Evolutionary conservation across 2,888 invertebrate genomes (phyloP), one percentile per base, ranked within the genome.

Genomic region (Cynaeus angustus): DNA sequence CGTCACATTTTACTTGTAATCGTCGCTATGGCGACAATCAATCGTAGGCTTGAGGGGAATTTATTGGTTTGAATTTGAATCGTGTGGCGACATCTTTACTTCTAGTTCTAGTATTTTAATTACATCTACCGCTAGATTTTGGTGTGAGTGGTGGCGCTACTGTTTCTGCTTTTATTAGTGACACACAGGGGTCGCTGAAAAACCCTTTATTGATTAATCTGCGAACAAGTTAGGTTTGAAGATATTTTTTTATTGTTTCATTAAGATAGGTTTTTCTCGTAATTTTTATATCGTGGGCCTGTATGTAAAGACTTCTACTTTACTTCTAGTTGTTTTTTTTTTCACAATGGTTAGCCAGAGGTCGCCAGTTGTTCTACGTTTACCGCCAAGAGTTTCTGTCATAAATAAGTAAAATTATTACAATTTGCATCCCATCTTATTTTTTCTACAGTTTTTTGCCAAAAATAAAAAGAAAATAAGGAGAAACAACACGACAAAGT

Each of bases 1-100:
- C 72, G 77, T 76, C 78, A 77, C 76, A 75, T 78, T 79, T 77
- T 74, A 79, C 77, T 72, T 74, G 77, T 73, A 75, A 75, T 73
- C 73, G 80, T 82, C 73, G 72, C 72, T 78, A 80, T 79, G 78
- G 71, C 74, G 74, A 81, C 80, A 73, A 77, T 78, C 78, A 78
- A 79, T 70, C 53, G 26, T n/a, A 28, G 9, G 52, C 50, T 16
- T 61, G 53, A 16, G 37, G 61, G 59, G 59, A 53, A 55, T 53
- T 68, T 53, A 61, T 68, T 59, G 16, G n/a, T 56, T 41, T 2
- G 14, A 37, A 37, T 61, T 48, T 50, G 33, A 61, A 61, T 61
- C 45, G 10, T 10, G 37, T 38, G 16, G 61, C 45, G 61, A 48
- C 61, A 61, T 37, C 61, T 50, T 2, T 37, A 2, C 21, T 21